These are phyloP conservation scores for Drosophila cognata DNA, from an alignment of 2,888 invertebrate species.

Conservation along the genomic window DNA sequence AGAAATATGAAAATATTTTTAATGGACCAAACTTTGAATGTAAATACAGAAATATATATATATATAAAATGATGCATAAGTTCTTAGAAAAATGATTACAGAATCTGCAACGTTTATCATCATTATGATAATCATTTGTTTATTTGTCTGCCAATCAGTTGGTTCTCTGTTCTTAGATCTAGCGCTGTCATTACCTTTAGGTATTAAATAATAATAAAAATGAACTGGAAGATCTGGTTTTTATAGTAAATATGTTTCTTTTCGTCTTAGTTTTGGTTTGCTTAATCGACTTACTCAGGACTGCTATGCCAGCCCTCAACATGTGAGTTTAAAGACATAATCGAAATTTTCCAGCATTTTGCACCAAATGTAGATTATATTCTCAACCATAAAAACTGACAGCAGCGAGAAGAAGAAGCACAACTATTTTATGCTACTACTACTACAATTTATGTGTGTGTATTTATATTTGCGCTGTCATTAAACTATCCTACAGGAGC, in stretches of 20 bases:
- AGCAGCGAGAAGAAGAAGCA: neutral
- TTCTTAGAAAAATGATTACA: neutral
- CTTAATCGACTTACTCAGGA: neutral
- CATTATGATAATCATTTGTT: neutral
- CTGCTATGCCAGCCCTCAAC: neutral
- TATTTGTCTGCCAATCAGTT: neutral
- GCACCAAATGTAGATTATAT: neutral
- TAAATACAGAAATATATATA: neutral
- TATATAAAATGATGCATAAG: neutral
- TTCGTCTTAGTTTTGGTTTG: no score
- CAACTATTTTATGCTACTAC: neutral
- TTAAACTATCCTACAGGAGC: constrained; percentile 36
- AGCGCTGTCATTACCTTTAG: neutral
- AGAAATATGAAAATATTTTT: neutral
- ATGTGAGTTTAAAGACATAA: neutral
- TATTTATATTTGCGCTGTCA: constrained; percentile 37
- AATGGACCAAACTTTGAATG: neutral
- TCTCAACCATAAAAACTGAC: neutral
- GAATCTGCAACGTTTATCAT: neutral
- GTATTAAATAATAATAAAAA: neutral
- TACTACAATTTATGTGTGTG: neutral
- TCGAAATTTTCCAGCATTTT: no score
- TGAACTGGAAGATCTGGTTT: neutral
- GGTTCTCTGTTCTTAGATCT: neutral
- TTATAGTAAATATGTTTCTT: neutral